Evolutionary conservation across 2,888 invertebrate species (phyloP), one percentile per base, ranked within the genome.

Genomic region (Mesorhabditis belari): DNA sequence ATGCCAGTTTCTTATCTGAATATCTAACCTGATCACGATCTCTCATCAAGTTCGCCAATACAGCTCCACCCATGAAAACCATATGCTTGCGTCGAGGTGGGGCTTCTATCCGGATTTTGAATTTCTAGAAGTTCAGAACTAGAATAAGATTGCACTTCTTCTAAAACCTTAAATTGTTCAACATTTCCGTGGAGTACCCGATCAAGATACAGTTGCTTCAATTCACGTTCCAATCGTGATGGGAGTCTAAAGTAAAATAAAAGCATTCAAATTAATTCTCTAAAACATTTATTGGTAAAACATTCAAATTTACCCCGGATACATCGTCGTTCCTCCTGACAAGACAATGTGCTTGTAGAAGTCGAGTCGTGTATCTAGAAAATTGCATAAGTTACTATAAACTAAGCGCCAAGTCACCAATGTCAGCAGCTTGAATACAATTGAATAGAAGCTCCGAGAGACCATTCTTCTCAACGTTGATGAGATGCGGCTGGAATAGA

Each of bases 41-140:
- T 84, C 95, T 95, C 87, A 94, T 94, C 29, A 98, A 92, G 83
- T 95, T 93, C 0, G 96, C 96, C 66, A 98, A 85, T 1, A 99
- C 96, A 27, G 98, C 95, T 58, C 98, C 98, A 6, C 98, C 98
- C 76, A 96, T 91, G 84, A 98, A 98, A 58, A 98, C 98, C 94
- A 98, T 95, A 85, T 98, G 95, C 85, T 98, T 98, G 77, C 98
- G 88, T 64, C 94, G 87, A 0, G 96, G 96, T 0, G 96, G 95
- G 83, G 96, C 96, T 82, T 98, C 96, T 76, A 98, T 96, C 76
- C 93, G 88, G 75, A 98, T 95, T 86, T 96, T 96, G 85, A 98
- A 96, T 88, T 95, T 96, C 90, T 94, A 82, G 60, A 81, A 75
- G n/a, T n/a, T n/a, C n/a, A n/a, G n/a, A n/a, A n/a, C n/a, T n/a